Base-by-base conservation (phyloP, 2,113 vertebrate genomes). In the Tonatia bakeri region DNA sequence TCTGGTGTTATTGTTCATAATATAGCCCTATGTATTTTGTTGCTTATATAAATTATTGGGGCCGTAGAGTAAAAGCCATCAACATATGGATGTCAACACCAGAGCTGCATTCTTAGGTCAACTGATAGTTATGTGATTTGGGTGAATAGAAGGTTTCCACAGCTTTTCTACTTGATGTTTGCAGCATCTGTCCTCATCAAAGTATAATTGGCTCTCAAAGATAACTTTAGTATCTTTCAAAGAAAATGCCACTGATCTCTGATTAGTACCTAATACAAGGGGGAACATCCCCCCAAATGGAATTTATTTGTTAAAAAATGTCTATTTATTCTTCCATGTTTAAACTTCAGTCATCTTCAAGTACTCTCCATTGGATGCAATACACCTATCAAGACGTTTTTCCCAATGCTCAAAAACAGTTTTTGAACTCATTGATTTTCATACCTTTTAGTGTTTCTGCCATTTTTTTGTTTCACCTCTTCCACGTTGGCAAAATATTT, bases 231-330 rank as follows among this genome's bases (percentile, higher is more conserved):
- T n/a, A 19, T 5, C 24, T 88, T 95, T 40, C 70, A 72, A 69
- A 95, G 7, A 80, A 97, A 72, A 92, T 88, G 10, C 9, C 59
- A 31, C n/a, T 36, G 24, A 85, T 93, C 12, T 95, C 59, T 64
- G 73, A 56, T 70, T 54, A 92, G 16, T 84, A 38, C 16, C 43
- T 64, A 47, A 11, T 15, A 64, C 12, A 14, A 64, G 61, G 61
- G 61, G 13, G 61, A 11, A 64, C 28, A 64, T 26, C 11, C 12
- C 59, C 26, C 26, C 5, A 64, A 64, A 64, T 31, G 13, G 28
- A 64, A 64, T 64, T 31, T 64, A 64, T 31, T 64, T 64, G 24
- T 64, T 15, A 64, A 31, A 64, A 64, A 64, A 14, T 31, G 20
- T 64, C 1, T 64, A 61, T 61, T 61, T 28, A 61, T 64, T 14